Conservation (phyloP, 1,140 invertebrate species). For the Bombyx mandarina region DNA sequence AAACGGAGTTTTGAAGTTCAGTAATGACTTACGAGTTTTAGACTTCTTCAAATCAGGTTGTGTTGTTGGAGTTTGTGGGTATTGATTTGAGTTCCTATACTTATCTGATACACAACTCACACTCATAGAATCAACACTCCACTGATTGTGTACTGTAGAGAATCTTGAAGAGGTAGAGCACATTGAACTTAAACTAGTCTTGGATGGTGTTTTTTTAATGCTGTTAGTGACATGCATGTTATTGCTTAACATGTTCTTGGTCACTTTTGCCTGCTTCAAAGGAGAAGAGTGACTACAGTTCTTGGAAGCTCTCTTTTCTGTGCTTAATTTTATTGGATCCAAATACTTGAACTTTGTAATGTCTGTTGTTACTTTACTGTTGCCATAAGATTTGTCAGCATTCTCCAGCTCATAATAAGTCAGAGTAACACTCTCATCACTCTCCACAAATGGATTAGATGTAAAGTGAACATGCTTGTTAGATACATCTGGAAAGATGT, state of each 20-base stretch:
- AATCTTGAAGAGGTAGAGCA: slow-evolving; percentile 34
- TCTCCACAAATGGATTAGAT: slow-evolving; percentile 63
- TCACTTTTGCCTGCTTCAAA: slow-evolving; percentile 46
- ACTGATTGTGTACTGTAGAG: slow-evolving; percentile 35
- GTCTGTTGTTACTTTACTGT: slow-evolving; percentile 27
- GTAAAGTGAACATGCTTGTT: slow-evolving; percentile 64
- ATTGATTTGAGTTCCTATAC: slow-evolving; percentile 27
- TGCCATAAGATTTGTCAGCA: slow-evolving; percentile 21
- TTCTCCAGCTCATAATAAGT: slow-evolving; percentile 66
- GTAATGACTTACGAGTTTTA: slow-evolving; percentile 52
- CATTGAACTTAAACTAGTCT: slow-evolving; percentile 41
- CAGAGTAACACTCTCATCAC: slow-evolving; percentile 63
- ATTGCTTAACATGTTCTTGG: slow-evolving; percentile 41
- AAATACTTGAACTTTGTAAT: slow-evolving; percentile 66
- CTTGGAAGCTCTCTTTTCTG: slow-evolving; percentile 45
- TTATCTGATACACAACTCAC: slow-evolving; percentile 26
- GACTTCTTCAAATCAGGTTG: slow-evolving; percentile 46
- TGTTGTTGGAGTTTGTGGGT: slow-evolving; percentile 31
- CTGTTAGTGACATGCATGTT: slow-evolving; percentile 30
- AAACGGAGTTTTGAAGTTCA: slow-evolving; percentile 67
- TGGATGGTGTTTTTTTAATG: slow-evolving; percentile 52
- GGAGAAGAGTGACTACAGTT: slow-evolving; percentile 54
- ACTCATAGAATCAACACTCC: slow-evolving; percentile 30
- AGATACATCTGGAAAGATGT: slow-evolving; percentile 48
- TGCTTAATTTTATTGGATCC: slow-evolving; percentile 45